A percentile compares a stretch with the other conserved stretches of the same genome.
Evolutionary conservation across 2,888 invertebrate genomes (phyloP).

Genomic region (Gymnoscelis rufifasciata): DNA sequence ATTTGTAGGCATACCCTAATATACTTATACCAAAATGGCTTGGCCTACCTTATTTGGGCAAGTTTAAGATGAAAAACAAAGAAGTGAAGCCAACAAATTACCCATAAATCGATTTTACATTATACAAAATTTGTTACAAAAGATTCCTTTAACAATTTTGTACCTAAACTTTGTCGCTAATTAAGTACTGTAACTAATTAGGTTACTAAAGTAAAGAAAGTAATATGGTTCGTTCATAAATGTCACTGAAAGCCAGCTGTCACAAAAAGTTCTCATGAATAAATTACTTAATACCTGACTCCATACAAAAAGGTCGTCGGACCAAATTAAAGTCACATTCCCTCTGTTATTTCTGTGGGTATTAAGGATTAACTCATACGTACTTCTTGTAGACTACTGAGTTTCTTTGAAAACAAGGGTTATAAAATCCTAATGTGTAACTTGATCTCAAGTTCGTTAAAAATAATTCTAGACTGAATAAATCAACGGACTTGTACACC

Average conservation of each 20-base stretch:
- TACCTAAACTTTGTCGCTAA: conserved; percentile 14
- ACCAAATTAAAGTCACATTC: conserved; percentile 35
- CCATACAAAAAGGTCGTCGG: conserved; percentile 32
- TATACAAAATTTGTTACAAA: background rate
- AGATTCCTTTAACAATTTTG: conserved; percentile 1
- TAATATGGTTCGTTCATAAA: conserved; percentile 20
- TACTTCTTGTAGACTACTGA: background rate
- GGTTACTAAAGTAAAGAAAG: conserved; percentile 21
- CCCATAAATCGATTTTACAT: background rate
- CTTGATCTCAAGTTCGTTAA: too few relatives aligned
- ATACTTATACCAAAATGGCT: too few relatives aligned
- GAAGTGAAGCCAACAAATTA: too few relatives aligned
- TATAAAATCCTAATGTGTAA: too few relatives aligned
- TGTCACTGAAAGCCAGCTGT: conserved; percentile 25
- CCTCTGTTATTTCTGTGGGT: conserved; percentile 36
- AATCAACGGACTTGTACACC: too few relatives aligned
- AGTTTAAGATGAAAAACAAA: too few relatives aligned
- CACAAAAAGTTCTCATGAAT: conserved; percentile 45
- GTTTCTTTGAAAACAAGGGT: background rate
- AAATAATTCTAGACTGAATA: too few relatives aligned
- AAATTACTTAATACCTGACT: conserved; percentile 37
- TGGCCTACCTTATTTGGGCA: too few relatives aligned
- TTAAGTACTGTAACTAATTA: conserved; percentile 15
- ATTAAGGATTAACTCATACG: conserved; percentile 5
- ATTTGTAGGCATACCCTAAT: too few relatives aligned